These are phyloP conservation scores for Watsonalla binaria DNA, from an alignment of 2,888 invertebrate species.

Conservation along the genomic window DNA sequence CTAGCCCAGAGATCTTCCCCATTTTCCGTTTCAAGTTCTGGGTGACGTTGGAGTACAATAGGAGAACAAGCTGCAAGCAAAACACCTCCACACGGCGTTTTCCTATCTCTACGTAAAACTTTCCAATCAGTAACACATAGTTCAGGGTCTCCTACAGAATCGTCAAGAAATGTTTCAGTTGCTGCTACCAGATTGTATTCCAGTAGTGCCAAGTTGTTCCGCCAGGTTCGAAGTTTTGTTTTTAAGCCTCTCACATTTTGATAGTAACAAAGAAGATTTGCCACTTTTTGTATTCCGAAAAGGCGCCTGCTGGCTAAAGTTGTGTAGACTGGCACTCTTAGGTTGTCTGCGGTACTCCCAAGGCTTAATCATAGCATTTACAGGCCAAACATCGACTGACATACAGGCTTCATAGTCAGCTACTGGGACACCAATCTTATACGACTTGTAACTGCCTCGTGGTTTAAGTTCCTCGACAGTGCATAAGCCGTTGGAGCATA, in stretches of 20 bases:
- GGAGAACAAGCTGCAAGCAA: constrained; percentile 7
- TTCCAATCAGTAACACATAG: constrained; percentile 6
- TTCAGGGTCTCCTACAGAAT: constrained; percentile 8
- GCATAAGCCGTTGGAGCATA: constrained; percentile 9
- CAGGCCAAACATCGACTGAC: constrained; percentile 12
- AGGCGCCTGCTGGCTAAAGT: too few species aligned
- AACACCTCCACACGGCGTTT: constrained; percentile 7
- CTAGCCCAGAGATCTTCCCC: constrained; percentile 14
- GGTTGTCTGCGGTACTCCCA: constrained; percentile 3
- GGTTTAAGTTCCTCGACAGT: constrained; percentile 15
- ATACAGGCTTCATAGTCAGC: constrained; percentile 9
- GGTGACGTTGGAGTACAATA: constrained; percentile 4
- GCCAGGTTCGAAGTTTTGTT: constrained; percentile 9
- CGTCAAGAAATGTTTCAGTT: constrained; percentile 9
- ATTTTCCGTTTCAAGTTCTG: constrained; percentile 8
- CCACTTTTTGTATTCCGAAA: too few species aligned
- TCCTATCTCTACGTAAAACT: constrained; percentile 10
- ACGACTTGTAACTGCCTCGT: constrained; percentile 16
- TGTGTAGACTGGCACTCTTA: too few species aligned
- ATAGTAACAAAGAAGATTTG: constrained; percentile 1
- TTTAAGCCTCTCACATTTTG: constrained; percentile 13
- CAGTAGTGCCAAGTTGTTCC: not conserved
- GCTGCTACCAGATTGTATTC: constrained; percentile 6
- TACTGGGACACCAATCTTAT: constrained; percentile 13
- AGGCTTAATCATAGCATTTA: constrained; percentile 14